phyloP scores from a whole-genome alignment of 1,140 invertebrate genomes.

The Drosophila teissieri region DNA sequence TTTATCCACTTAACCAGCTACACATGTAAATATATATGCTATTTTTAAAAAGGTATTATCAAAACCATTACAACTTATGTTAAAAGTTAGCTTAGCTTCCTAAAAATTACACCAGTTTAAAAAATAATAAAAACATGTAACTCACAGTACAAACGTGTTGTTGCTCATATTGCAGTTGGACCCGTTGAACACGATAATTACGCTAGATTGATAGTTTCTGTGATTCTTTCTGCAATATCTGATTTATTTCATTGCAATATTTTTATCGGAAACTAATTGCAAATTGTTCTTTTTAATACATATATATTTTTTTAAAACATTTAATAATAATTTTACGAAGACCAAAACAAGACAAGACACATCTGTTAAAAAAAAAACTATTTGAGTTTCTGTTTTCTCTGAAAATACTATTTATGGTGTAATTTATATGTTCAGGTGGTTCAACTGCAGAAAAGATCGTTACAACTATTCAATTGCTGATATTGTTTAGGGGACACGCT shows the following conservation, averaged over 20 bases:
- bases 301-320: background rate
- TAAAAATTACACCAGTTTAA: background rate
- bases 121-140: constrained; percentile 4
- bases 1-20: constrained; percentile 11
- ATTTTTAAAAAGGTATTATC: constrained; percentile 70
- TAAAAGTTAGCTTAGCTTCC: constrained; percentile 38
- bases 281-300: background rate
- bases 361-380: too few relatives aligned
- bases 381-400: background rate
- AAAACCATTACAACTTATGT: constrained; percentile 70
- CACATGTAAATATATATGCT: constrained; percentile 13
- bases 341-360: background rate
- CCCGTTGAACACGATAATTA: background rate
- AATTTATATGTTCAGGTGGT: background rate
- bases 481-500: constrained; percentile 24
- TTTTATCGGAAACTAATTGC: background rate
- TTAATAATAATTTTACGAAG: background rate
- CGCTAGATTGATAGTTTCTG: background rate
- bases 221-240: background rate
- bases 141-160: background rate
- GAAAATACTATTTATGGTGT: background rate
- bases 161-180: constrained; percentile 5
- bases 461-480: background rate
- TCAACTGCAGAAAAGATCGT: constrained; percentile 12
- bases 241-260: background rate